These are phyloP conservation scores for Agrochola circellaris DNA, from an alignment of 2,888 invertebrate species.

Conservation along the genomic window DNA sequence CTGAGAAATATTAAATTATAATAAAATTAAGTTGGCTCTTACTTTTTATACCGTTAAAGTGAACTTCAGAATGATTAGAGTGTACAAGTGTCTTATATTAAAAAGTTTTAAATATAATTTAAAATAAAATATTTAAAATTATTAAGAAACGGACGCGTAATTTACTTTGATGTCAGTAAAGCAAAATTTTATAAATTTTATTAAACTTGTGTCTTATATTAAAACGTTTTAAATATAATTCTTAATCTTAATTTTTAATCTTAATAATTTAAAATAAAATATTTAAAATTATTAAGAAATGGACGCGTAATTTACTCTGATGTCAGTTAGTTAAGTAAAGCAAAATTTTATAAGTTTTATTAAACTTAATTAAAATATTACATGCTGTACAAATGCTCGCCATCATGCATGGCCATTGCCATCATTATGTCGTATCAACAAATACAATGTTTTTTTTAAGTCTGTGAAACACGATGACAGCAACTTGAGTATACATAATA, in stretches of 20 bases:
- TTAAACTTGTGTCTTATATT: rapidly evolving
- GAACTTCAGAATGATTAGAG: constrained; percentile 58
- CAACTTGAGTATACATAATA: no score
- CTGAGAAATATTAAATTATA: constrained; percentile 90
- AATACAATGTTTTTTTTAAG: no score
- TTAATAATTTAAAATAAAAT: neutral
- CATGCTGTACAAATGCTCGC: no score
- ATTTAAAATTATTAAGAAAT: neutral
- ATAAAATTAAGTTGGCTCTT: constrained; percentile 87
- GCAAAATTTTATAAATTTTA: no score
- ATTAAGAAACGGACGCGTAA: neutral
- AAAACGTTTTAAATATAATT: neutral
- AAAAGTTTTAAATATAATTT: neutral
- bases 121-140: neutral
- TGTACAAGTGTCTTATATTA: neutral
- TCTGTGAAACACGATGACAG: no score
- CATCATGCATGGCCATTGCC: no score
- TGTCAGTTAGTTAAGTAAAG: neutral
- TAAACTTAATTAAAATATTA: no score
- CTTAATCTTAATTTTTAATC: no score
- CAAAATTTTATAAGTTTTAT: no score
- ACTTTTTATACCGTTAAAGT: constrained; percentile 84
- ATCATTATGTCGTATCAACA: no score
- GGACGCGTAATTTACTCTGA: neutral
- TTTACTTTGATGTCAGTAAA: neutral